These are phyloP conservation scores for Sycophila sp. DNA, from an alignment of 1,140 invertebrate genomes.

Conservation along the genomic window DNA sequence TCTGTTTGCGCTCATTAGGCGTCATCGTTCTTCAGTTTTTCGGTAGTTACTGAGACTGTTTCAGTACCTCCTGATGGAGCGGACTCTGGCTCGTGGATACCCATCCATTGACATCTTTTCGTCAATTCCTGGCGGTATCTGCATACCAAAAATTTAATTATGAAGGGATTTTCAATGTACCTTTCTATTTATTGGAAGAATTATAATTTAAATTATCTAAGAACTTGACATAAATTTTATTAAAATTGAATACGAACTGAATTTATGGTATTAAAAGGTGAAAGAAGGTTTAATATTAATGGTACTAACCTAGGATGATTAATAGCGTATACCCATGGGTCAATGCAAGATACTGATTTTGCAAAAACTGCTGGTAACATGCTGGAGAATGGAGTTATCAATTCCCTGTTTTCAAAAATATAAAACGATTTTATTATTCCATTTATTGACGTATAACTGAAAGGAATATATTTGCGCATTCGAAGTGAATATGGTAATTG, in stretches of 20 bases:
- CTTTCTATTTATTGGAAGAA: neutral
- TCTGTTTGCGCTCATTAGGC: conserved; percentile 43
- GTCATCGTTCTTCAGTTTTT: conserved; percentile 58
- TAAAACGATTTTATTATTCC: no score
- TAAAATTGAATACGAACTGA: no score
- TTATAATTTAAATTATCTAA: no score
- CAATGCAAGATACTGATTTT: conserved; percentile 80
- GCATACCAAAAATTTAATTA: neutral
- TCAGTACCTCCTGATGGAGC: neutral
- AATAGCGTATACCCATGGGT: conserved; percentile 83
- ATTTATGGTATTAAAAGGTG: no score
- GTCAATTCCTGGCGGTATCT: conserved; percentile 72
- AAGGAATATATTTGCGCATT: no score
- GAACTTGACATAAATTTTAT: no score
- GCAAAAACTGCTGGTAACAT: conserved; percentile 79
- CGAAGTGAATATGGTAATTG: no score
- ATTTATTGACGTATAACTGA: no score
- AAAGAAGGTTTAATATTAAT: no score
- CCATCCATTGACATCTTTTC: conserved; percentile 78
- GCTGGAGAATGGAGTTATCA: conserved; percentile 74
- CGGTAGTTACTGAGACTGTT: conserved; percentile 53
- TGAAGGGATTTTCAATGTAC: neutral
- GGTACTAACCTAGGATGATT: conserved; percentile 80
- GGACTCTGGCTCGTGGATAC: conserved; percentile 68
- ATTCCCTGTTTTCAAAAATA: conserved; percentile 60